phyloP scores from a whole-genome alignment of 2,113 vertebrate species.

The Mormoops blainvillei region DNA sequence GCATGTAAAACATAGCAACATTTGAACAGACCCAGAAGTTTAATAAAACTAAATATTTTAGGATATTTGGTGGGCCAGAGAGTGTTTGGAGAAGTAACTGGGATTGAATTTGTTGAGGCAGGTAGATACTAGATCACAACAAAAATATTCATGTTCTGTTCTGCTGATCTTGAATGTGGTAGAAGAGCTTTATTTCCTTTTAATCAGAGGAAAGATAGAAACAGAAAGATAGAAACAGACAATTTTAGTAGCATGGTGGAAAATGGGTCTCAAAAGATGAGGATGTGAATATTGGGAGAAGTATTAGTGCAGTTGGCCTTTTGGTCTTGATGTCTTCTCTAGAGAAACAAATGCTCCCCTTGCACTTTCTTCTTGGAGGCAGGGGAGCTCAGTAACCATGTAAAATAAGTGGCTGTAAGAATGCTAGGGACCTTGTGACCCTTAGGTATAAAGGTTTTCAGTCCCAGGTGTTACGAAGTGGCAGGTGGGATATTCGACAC shows the following conservation, averaged over 20 bases:
- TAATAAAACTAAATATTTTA: background rate
- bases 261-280: background rate
- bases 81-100: background rate
- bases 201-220: background rate
- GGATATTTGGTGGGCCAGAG: background rate
- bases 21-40: background rate
- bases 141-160: background rate
- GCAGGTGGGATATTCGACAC: background rate
- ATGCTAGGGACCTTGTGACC: background rate
- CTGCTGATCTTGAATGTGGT: background rate
- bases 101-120: background rate
- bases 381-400: background rate
- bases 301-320: background rate
- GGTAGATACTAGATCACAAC: background rate
- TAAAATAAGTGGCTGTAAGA: background rate
- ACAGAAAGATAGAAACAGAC: background rate
- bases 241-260: background rate
- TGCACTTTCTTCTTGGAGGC: background rate
- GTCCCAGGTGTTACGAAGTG: background rate
- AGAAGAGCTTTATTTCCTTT: background rate
- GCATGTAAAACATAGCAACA: background rate
- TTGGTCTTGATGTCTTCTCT: background rate
- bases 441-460: background rate
- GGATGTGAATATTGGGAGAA: background rate
- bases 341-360: background rate